Percentiles rank a stretch among this genome's conserved stretches.
phyloP scores from a whole-genome alignment of 2,797 vertebrate species.

The Myotis myotis region DNA sequence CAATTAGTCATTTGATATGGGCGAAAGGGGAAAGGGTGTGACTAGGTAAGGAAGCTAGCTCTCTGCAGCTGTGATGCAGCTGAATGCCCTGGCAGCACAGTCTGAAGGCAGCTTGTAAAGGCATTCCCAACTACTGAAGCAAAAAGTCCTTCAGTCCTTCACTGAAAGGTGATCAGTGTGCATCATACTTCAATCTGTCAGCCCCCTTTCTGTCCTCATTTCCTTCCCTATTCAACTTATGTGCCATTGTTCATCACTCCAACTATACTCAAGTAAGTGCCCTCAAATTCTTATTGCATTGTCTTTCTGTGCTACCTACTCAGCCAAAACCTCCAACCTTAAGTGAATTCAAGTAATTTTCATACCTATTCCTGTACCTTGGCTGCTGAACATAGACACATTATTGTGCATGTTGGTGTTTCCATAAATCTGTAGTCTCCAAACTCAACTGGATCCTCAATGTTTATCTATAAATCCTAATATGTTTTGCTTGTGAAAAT shows the following conservation, averaged over 20 bases:
- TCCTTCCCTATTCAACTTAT: background rate
- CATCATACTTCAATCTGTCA: background rate
- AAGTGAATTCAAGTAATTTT: constrained; percentile 31
- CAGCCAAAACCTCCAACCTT: background rate
- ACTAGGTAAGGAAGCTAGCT: background rate
- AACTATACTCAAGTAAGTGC: background rate
- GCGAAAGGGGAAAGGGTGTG: background rate
- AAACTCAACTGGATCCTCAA: background rate
- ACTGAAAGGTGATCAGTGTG: background rate
- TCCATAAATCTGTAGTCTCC: background rate
- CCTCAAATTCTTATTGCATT: background rate
- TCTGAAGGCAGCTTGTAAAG: background rate
- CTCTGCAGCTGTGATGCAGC: background rate
- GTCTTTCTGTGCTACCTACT: background rate
- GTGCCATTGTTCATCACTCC: background rate
- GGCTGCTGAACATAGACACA: background rate
- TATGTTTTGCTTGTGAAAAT: background rate
- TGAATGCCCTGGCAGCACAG: background rate
- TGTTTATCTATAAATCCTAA: background rate
- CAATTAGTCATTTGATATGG: background rate
- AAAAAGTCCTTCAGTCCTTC: background rate
- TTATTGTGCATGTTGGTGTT: background rate
- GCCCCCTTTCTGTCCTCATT: background rate
- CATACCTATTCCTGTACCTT: background rate
- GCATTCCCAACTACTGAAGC: background rate